Base-by-base conservation (phyloP, 2,888 invertebrate species). In the Chrysotoxum bicinctum region DNA sequence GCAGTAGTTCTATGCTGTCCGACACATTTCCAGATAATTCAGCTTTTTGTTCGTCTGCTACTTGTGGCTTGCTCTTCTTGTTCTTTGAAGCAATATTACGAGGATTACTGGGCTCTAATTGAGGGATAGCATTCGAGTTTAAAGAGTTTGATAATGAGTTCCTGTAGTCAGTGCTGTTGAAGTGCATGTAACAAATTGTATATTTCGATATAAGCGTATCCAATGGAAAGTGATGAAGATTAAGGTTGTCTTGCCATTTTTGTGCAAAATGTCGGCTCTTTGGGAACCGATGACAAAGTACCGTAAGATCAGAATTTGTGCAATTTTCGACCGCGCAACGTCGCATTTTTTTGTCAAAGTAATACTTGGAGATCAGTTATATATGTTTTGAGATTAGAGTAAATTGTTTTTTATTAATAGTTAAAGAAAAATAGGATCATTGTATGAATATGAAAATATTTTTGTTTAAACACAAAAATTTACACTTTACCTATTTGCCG, bases 1-100 rank as follows among this genome's bases (percentile, higher is more conserved):
- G 35, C 0, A 89, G 85, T 3, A 88, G 69, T 69, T 88, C 87
- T 74, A 88, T 87, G 35, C 87, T 88, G 45, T 87, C 88, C 6
- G 88, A 88, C 8, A 26, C 37, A 35, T 70, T 68, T 1, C 23
- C n/a, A 9, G 62, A 60, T 6, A 77, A 82, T 30, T 3, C 45
- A 5, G 19, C 19, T 30, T 6, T 5, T 19, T 45, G 21, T 3
- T 40, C 0, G n/a, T 16, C 23, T 7, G 4, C 10, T 2, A 19
- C 40, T 10, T 58, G 23, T 19, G 43, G 21, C 35, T 58, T 10
- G 12, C 37, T 8, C 4, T 54, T 52, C 3, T 62, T 68, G 10
- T 73, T 69, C 0, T 48, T 69, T 5, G 35, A 9, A 23, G 52
- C 12, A 40, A 37, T 14, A 12, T 66, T 35, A 8, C 81, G 76